Percentiles rank a stretch among this genome's conserved stretches.
These are phyloP conservation scores for Siphonodentalium dalli DNA, from an alignment of 2,888 invertebrate genomes.

Conservation along the genomic window DNA sequence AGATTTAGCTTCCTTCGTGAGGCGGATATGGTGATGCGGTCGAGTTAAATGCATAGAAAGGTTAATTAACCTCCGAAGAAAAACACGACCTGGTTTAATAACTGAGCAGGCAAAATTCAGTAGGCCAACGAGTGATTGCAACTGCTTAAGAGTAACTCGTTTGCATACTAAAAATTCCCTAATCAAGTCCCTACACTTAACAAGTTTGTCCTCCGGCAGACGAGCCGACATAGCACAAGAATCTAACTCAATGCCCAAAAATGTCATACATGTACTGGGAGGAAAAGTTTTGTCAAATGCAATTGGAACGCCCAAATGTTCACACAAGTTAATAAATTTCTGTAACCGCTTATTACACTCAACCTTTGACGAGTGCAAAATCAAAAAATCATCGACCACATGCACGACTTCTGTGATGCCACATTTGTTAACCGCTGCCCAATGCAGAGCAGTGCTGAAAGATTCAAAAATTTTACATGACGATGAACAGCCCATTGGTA, in stretches of 20 bases:
- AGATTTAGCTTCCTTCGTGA: not conserved
- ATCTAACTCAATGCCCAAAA: conserved; percentile 11
- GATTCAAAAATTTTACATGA: conserved; percentile 13
- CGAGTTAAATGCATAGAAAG: not conserved
- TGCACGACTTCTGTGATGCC: conserved; percentile 10
- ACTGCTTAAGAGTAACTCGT: not conserved
- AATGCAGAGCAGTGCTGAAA: conserved; percentile 17
- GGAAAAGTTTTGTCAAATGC: conserved; percentile 10
- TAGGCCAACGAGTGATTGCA: conserved; percentile 10
- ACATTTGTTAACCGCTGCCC: conserved; percentile 12
- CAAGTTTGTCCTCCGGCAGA: conserved; percentile 7
- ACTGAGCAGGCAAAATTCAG: conserved; percentile 13
- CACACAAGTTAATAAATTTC: conserved; percentile 4
- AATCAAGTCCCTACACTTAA: conserved; percentile 1
- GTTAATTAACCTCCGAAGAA: not conserved
- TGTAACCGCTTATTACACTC: not conserved
- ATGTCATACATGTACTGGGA: conserved; percentile 4
- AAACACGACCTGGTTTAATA: conserved; percentile 11
- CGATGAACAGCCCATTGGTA: conserved; percentile 15
- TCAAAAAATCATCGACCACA: conserved; percentile 21
- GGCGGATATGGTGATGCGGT: no score
- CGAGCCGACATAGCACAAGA: conserved; percentile 3
- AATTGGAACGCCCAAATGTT: conserved; percentile 4
- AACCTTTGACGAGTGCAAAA: conserved; percentile 1
- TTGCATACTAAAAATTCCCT: not conserved